These are phyloP conservation scores for Protobothrops mucrosquamatus DNA, from an alignment of 2,113 vertebrate species.

Conservation along the genomic window DNA sequence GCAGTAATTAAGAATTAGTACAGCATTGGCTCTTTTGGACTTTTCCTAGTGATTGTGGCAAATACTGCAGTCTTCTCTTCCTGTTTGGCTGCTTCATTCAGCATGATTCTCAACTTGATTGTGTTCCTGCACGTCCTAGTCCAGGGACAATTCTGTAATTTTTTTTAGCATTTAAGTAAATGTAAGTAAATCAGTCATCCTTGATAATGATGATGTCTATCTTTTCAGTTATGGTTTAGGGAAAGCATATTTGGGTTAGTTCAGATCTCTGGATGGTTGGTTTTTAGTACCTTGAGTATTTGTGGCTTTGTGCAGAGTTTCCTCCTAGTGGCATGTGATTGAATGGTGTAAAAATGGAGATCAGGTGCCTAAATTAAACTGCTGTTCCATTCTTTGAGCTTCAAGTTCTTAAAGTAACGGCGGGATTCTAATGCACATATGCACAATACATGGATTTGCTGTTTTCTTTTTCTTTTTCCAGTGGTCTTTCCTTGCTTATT, in stretches of 20 bases:
- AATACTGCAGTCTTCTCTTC: background rate
- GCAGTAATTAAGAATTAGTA: background rate
- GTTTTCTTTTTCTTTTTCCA: slow-evolving; percentile 50
- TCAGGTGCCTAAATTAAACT: background rate
- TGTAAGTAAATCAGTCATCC: background rate
- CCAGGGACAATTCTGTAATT: background rate
- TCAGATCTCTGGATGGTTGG: background rate
- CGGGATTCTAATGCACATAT: background rate
- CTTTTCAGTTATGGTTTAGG: background rate
- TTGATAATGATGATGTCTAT: background rate
- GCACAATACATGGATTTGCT: background rate
- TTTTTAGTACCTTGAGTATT: background rate
- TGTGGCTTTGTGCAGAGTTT: background rate
- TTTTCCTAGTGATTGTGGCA: background rate
- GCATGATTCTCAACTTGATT: background rate
- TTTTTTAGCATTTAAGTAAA: background rate
- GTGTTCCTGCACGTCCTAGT: background rate
- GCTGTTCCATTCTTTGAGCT: background rate
- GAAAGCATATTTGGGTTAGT: background rate
- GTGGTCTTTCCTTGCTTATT: slow-evolving; percentile 95
- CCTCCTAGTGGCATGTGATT: background rate
- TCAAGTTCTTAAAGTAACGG: background rate
- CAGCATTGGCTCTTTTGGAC: background rate
- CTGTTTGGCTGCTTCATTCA: background rate
- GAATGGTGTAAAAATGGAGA: background rate